A percentile compares a stretch with the other conserved stretches of the same genome.
These are phyloP conservation scores for Pristionchus pacificus DNA, from an alignment of 1,140 invertebrate genomes.

Conservation along the genomic window DNA sequence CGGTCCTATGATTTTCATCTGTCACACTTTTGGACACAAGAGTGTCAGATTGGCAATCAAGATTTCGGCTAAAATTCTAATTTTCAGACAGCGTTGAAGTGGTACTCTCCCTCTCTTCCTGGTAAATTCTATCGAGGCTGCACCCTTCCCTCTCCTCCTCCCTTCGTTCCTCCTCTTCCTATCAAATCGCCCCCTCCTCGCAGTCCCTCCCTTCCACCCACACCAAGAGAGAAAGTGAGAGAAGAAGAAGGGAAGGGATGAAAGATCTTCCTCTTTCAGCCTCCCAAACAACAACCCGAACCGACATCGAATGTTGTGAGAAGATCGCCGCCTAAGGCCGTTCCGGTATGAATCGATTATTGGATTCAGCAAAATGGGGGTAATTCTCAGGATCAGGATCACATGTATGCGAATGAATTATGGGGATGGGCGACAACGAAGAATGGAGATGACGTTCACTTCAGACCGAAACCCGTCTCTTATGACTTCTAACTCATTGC, in stretches of 20 bases:
- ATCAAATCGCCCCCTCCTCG: not conserved
- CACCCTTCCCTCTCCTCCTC: not conserved
- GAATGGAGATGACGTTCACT: not conserved
- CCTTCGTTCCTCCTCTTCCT: not conserved
- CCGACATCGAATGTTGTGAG: no score
- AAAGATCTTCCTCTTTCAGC: no score
- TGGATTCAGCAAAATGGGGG: no score
- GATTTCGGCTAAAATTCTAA: no score
- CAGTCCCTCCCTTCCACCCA: not conserved
- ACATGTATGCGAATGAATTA: not conserved
- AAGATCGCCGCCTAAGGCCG: no score
- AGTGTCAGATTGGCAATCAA: no score
- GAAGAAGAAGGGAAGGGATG: no score
- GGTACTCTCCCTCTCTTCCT: not conserved
- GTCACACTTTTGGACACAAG: conserved; percentile 27
- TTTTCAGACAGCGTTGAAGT: not conserved
- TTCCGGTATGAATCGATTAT: not conserved
- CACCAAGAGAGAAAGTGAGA: no score
- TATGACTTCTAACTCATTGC: no score
- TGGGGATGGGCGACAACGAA: not conserved
- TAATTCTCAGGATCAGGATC: not conserved
- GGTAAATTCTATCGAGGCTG: not conserved
- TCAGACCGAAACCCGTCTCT: no score
- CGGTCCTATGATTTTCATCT: conserved; percentile 26
- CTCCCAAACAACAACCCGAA: not conserved